phyloP scores from a whole-genome alignment of 35 echinoderm and acorn worm species.

The Apostichopus japonicus region DNA sequence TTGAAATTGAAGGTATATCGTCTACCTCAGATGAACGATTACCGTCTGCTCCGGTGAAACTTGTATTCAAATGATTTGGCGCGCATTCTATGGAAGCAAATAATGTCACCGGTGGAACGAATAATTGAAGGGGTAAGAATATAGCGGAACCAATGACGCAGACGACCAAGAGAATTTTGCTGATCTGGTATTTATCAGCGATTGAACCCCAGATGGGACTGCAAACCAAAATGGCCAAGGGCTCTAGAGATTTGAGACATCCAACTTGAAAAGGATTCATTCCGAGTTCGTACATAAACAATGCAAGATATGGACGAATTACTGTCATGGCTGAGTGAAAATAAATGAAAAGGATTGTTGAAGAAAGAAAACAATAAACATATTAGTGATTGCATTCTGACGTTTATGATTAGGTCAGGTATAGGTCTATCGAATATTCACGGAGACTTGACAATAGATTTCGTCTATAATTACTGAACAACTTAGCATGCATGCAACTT shows the following conservation, averaged over 20 bases:
- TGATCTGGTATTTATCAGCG: slow-evolving; percentile 37
- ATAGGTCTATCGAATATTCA: too few species aligned
- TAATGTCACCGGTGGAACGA: slow-evolving; percentile 8
- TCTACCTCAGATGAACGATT: neutral
- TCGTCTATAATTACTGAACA: too few species aligned
- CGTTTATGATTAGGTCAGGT: neutral
- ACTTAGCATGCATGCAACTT: too few species aligned
- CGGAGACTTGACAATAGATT: too few species aligned
- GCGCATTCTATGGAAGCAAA: neutral
- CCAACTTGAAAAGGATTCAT: slow-evolving; percentile 55
- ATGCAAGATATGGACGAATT: slow-evolving; percentile 18
- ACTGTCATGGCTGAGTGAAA: slow-evolving; percentile 30
- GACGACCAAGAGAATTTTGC: neutral
- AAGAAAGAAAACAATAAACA: too few species aligned
- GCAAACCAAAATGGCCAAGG: slow-evolving; percentile 5
- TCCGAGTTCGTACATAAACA: slow-evolving; percentile 53
- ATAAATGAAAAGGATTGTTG: neutral
- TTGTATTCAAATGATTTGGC: neutral
- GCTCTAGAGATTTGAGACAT: slow-evolving; percentile 25
- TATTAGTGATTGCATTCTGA: neutral
- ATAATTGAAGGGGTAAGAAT: slow-evolving; percentile 10
- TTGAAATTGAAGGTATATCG: neutral
- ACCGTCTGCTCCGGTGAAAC: neutral
- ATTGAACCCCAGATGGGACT: slow-evolving; percentile 48
- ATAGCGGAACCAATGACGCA: neutral